Evolutionary conservation across 2,888 invertebrate genomes (phyloP).

Genomic region (Dichetophora obliterata): DNA sequence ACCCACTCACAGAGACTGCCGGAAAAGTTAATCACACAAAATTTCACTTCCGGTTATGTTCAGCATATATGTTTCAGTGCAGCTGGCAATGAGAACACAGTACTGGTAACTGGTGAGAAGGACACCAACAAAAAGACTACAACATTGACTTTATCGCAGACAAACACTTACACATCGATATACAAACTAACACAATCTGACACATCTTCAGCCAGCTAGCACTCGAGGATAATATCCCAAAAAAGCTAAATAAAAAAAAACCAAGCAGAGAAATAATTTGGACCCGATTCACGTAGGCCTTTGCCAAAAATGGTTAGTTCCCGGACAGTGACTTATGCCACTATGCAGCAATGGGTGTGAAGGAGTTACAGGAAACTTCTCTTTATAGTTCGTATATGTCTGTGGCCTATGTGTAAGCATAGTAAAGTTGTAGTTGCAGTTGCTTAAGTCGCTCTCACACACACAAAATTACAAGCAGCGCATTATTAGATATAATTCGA

Average conservation of each 20-base stretch:
- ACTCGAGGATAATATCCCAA: not conserved
- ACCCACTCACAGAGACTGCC: too few species aligned
- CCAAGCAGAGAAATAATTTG: constrained; percentile 50
- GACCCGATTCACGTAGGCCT: constrained; percentile 64
- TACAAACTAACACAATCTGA: not conserved
- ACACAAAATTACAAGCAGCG: constrained; percentile 20
- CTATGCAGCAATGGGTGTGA: constrained; percentile 1
- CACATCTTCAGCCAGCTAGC: not conserved
- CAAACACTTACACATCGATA: constrained; percentile 7
- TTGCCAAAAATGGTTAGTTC: constrained; percentile 58
- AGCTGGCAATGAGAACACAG: not conserved
- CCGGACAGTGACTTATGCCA: constrained; percentile 21
- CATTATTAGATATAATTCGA: constrained; percentile 37
- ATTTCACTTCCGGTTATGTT: too few species aligned
- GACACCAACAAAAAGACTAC: not conserved
- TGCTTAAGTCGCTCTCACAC: not conserved
- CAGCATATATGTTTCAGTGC: not conserved
- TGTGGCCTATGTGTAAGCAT: not conserved
- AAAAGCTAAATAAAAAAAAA: not conserved
- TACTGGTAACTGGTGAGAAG: not conserved
- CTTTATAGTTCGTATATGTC: not conserved
- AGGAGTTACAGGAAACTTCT: not conserved
- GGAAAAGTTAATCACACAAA: too few species aligned
- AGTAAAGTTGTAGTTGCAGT: not conserved
- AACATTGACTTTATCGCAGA: not conserved